Base-by-base conservation (phyloP, 2,113 vertebrate genomes). In the Labeo catla region DNA sequence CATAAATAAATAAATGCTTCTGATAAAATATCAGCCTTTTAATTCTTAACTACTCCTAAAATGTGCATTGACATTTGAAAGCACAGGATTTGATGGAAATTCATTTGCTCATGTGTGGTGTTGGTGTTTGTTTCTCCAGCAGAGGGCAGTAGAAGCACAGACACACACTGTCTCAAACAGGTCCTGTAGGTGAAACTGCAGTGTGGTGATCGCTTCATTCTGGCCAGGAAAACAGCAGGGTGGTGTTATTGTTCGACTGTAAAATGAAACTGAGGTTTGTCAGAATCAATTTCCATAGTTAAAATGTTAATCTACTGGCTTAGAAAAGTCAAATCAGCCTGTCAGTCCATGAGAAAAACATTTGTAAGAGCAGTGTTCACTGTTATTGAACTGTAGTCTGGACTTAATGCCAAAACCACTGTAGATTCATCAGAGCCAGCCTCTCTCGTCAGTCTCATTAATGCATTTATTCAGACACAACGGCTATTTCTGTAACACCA, bases 271-370 rank as follows among this genome's bases (percentile, higher is more conserved):
- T 0, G 52, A 16, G 54, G 16, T 59, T 59, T 59, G 57, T n/a
- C 36, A 23, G 21, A 45, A 80, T 80, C 54, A n/a, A 45, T 80
- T 63, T 80, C 21, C 77, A 61, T n/a, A 2, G 36, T 57, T 11
- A 57, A 59, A 21, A 57, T 59, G 57, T n/a, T 3, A 59, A n/a
- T 21, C 54, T 57, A 57, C 16, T 6, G 2, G 16, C 54, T 8
- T 8, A 19, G 90, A 89, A 87, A 90, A 92, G 91, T 86, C 79
- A 89, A 87, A 85, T 90, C 93, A 85, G 77, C 47, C 54, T 45
- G 68, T 83, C 81, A 70, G 86, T 93, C 91, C 88, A 88, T 91
- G 92, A 92, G 91, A 92, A 65, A 87, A 89, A 89, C 3, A 6
- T 59, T 21, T 59, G 54, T 54, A 78, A 36, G 9, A 59, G 50